phyloP scores from a whole-genome alignment of 2,797 vertebrate genomes.

The Crypturellus tataupa region DNA sequence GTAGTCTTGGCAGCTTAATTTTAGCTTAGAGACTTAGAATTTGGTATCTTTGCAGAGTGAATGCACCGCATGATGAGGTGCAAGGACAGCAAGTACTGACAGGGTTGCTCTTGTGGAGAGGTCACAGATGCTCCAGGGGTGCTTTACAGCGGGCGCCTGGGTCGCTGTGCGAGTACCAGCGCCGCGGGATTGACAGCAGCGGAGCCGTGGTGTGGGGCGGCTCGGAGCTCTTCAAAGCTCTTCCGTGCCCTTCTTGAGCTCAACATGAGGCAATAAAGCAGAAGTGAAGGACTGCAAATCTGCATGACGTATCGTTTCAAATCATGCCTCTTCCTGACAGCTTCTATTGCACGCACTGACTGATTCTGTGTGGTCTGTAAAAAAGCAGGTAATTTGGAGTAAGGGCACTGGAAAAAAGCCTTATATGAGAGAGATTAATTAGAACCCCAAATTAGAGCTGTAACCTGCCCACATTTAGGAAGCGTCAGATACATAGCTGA shows the following conservation, averaged over 20 bases:
- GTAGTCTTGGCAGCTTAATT: background rate
- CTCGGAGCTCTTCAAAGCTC: background rate
- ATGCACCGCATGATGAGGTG: accelerated
- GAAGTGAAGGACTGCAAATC: background rate
- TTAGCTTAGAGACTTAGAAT: background rate
- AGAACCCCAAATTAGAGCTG: background rate
- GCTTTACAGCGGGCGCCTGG: background rate
- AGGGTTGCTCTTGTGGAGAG: background rate
- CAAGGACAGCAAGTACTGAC: background rate
- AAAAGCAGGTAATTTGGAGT: background rate
- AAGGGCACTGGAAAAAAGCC: background rate
- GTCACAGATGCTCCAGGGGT: background rate
- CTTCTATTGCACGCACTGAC: background rate
- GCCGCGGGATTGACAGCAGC: background rate
- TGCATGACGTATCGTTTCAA: background rate
- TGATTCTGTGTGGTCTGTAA: background rate
- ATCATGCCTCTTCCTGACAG: background rate
- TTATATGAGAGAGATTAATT: background rate
- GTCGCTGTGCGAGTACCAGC: background rate
- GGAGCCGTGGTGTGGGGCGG: background rate
- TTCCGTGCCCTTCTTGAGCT: background rate
- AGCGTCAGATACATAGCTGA: background rate
- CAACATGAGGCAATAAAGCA: background rate
- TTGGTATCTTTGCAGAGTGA: background rate
- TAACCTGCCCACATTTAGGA: background rate